phyloP scores from a whole-genome alignment of 2,113 vertebrate species.

The Boleophthalmus pectinirostris region DNA sequence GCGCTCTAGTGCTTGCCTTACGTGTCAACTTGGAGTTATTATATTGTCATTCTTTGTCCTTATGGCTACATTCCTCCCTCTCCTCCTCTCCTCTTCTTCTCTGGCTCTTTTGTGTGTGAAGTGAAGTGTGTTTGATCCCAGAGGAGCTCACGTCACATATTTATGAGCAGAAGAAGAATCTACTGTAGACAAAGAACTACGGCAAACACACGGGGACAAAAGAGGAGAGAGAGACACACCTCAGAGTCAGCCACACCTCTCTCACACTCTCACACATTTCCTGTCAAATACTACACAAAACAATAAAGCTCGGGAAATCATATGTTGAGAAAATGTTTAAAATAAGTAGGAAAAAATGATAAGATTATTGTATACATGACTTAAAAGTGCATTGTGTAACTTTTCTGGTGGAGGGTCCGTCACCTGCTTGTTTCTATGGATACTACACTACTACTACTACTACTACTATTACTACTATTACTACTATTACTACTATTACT shows the following conservation, averaged over 20 bases:
- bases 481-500: no score
- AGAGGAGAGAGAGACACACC: neutral
- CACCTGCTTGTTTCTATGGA: no score
- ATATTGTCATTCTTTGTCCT: neutral
- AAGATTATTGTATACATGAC: no score
- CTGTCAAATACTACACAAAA: neutral
- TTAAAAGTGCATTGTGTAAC: no score
- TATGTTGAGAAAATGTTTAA: neutral
- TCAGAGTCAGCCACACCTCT: neutral
- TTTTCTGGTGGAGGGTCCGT: no score
- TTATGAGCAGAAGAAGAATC: conserved; percentile 5
- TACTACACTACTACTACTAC: no score
- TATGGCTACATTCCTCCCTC: neutral
- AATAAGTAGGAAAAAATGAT: neutral
- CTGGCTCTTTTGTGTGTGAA: conserved; percentile 2
- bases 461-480: no score
- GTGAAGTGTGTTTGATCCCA: conserved; percentile 7
- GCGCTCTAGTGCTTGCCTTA: neutral
- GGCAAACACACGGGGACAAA: neutral
- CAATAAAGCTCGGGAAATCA: neutral
- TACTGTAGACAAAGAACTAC: neutral
- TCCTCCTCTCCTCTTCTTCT: neutral
- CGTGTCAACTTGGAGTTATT: neutral
- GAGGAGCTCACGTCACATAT: conserved; percentile 2
- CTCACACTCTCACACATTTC: neutral